Evolutionary conservation across 2,797 vertebrate genomes (phyloP).

Genomic region (Sebastiscus albofasciatus): DNA sequence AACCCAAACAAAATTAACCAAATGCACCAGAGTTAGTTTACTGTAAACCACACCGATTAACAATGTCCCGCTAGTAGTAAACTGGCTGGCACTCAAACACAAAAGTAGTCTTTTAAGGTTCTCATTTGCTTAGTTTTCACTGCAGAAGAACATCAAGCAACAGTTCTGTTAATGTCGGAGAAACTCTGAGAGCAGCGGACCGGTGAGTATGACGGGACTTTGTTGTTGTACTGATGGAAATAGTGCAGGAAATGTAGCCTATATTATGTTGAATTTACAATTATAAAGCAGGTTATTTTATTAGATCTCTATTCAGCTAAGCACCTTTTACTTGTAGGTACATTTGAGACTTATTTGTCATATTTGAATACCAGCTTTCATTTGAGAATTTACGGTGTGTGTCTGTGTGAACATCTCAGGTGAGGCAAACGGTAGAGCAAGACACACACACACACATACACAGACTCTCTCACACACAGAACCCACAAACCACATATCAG

Average conservation of each 20-base stretch:
- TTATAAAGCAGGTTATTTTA: neutral
- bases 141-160: neutral
- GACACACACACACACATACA: neutral
- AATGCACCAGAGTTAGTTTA: neutral
- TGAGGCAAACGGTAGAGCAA: neutral
- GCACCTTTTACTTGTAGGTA: neutral
- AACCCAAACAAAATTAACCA: neutral
- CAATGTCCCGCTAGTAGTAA: neutral
- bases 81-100: neutral
- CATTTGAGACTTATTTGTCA: neutral
- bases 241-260: neutral
- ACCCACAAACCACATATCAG: conserved; percentile 35
- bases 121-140: neutral
- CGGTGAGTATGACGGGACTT: neutral
- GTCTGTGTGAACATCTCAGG: neutral
- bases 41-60: neutral
- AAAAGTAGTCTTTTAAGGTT: neutral
- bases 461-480: neutral
- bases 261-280: neutral
- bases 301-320: neutral
- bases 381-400: neutral
- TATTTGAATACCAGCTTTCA: neutral
- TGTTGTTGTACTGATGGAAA: neutral
- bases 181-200: neutral
- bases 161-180: neutral